Evolutionary conservation across 1,140 invertebrate species (phyloP), one percentile per base, ranked within the genome.

Genomic region (Cylas formicarius): DNA sequence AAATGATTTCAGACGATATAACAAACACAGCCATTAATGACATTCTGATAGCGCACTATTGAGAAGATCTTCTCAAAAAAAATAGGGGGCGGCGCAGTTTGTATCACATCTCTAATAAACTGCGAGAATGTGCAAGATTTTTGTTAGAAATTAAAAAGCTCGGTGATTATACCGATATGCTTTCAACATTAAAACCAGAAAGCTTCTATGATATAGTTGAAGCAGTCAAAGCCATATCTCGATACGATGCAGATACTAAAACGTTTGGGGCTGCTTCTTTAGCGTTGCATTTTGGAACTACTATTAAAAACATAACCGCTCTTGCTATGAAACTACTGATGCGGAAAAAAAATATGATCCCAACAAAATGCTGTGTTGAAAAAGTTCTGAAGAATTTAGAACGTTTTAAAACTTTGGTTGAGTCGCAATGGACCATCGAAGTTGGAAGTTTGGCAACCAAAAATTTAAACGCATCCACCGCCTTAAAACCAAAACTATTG

Each of bases 401-500:
- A 34, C 27, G 50, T 22, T 49, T 52, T 44, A 52, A 42, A 43
- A 28, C 39, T 22, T n/a, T 52, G 20, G 32, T 52, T 14, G 38
- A 19, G 3, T 21, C 19, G 2, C 46, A 52, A 21, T 52, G 46
- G 50, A 38, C 50, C 7, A 44, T 41, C 19, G 50, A 53, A 41
- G 22, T 54, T 18, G 32, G 46, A 10, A 53, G 35, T 34, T 27
- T 53, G 21, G 50, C 47, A 17, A 22, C 50, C 6, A 53, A 53
- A 45, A 43, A 45, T 28, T 22, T 53, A 19, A 34, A 50, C 37
- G 46, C 44, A 31, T 49, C 49, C 17, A 24, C 38, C 7, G 18
- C 41, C 16, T 33, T 28, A 1, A 53, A 53, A 35, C 47, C 47
- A 4, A 37, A 35, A 14, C 21, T 45, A 7, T 33, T 50, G 13